Percentiles rank a stretch among this genome's conserved stretches.
Evolutionary conservation across 2,888 invertebrate genomes (phyloP).

Genomic region (Pollenia griseotomentosa): DNA sequence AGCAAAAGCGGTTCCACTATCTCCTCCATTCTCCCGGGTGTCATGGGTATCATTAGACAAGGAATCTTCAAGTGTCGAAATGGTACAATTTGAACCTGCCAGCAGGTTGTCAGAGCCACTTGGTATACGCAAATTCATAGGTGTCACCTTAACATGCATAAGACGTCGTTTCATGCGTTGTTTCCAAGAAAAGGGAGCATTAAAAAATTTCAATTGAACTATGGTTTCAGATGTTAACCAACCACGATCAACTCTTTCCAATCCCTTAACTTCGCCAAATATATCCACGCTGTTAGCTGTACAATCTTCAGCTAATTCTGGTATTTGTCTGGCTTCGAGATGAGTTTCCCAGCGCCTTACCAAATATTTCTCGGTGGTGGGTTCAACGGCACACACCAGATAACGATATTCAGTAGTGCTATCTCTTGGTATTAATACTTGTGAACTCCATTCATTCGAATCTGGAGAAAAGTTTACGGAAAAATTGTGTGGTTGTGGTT

Average conservation of each 20-base stretch:
- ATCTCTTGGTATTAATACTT: slow-evolving; percentile 88
- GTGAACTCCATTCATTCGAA: slow-evolving; percentile 87
- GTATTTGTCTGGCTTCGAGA: slow-evolving; percentile 88
- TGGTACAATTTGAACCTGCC: slow-evolving; percentile 57
- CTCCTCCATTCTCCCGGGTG: slow-evolving; percentile 86
- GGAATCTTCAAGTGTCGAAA: slow-evolving; percentile 86
- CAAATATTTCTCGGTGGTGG: slow-evolving; percentile 85
- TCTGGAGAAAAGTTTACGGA: slow-evolving; percentile 74
- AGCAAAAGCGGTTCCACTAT: slow-evolving; percentile 83
- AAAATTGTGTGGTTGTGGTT: slow-evolving; percentile 70
- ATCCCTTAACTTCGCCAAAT: slow-evolving; percentile 87
- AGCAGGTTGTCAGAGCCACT: slow-evolving; percentile 78
- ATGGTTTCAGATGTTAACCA: slow-evolving; percentile 94
- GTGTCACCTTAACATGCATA: slow-evolving; percentile 90
- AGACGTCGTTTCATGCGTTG: slow-evolving; percentile 88
- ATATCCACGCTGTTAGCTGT: slow-evolving; percentile 84
- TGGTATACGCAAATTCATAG: slow-evolving; percentile 87
- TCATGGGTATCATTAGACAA: slow-evolving; percentile 86
- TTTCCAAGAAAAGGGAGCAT: slow-evolving; percentile 91
- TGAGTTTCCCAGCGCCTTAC: slow-evolving; percentile 93
- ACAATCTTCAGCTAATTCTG: slow-evolving; percentile 80
- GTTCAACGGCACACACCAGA: slow-evolving; percentile 89
- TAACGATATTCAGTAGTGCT: slow-evolving; percentile 90
- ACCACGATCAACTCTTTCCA: slow-evolving; percentile 88
- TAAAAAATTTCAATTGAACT: slow-evolving; percentile 92